Conservation (phyloP, 2,888 invertebrate genomes). For the Escarpia spicata region DNA sequence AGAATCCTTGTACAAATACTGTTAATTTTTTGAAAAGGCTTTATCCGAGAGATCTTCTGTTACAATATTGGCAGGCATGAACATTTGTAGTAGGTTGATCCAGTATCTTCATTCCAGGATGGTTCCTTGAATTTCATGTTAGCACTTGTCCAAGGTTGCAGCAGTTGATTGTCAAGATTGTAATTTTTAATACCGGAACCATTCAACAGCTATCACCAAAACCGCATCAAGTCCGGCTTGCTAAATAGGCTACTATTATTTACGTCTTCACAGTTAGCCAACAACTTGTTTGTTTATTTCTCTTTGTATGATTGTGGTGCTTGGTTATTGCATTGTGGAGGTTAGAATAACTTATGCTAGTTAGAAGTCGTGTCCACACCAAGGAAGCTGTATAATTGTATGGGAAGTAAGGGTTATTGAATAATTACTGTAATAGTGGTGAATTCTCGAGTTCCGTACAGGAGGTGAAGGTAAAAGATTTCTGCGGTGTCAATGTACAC, state of each 20-base stretch:
- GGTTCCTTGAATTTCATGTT: background rate
- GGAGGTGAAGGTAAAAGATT: too few relatives aligned
- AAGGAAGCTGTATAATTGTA: background rate
- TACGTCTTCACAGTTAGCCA: background rate
- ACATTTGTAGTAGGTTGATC: background rate
- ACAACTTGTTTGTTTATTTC: background rate
- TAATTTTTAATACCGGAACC: background rate
- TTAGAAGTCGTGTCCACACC: background rate
- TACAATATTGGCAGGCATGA: background rate
- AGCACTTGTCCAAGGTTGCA: too few relatives aligned
- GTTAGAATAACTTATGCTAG: background rate
- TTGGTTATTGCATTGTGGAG: background rate
- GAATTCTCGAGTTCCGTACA: background rate
- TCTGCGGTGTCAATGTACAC: background rate
- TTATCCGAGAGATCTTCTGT: background rate
- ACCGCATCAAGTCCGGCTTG: background rate
- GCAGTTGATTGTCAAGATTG: background rate
- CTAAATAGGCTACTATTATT: background rate
- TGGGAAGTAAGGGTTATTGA: background rate
- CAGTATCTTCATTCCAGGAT: slow-evolving; percentile 2
- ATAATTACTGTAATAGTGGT: background rate
- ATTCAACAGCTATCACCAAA: background rate
- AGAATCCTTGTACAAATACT: background rate
- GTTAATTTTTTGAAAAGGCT: background rate
- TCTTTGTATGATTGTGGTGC: slow-evolving; percentile 16